Evolutionary conservation across 2,113 vertebrate species (phyloP).

Genomic region (Blennius ocellaris): DNA sequence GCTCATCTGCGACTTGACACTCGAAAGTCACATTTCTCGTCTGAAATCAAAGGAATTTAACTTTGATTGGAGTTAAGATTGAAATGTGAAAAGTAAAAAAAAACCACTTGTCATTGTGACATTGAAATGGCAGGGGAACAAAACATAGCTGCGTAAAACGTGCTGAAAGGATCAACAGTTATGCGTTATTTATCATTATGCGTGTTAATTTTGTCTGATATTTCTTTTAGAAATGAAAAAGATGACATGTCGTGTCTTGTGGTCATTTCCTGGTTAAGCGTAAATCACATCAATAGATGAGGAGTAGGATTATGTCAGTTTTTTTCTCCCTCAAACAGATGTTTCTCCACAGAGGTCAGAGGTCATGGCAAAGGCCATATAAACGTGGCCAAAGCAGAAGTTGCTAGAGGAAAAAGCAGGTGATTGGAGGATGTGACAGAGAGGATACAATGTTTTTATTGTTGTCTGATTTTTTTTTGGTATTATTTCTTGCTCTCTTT

Average conservation of each 20-base stretch:
- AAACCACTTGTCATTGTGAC: no score
- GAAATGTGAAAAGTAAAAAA: no score
- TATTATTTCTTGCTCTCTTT: constrained; percentile 35
- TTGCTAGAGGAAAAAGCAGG: constrained; percentile 57
- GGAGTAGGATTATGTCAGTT: constrained; percentile 58
- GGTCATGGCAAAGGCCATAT: constrained; percentile 64
- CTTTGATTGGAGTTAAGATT: constrained; percentile 27
- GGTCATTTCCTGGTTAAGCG: constrained; percentile 19
- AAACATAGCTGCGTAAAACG: no score
- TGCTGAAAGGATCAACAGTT: no score
- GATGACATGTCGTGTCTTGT: neutral
- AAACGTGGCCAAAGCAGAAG: constrained; percentile 69
- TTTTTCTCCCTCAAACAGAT: constrained; percentile 72
- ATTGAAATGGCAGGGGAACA: no score
- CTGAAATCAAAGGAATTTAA: constrained; percentile 43
- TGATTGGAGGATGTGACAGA: constrained; percentile 56
- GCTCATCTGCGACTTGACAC: constrained; percentile 59
- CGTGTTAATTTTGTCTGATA: neutral
- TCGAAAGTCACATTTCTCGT: constrained; percentile 37
- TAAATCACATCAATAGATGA: constrained; percentile 69
- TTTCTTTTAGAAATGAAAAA: neutral
- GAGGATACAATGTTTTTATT: constrained; percentile 40
- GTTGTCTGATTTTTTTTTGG: constrained; percentile 8
- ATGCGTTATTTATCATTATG: no score
- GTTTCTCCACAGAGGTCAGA: constrained; percentile 63